Evolutionary conservation across 2,888 invertebrate genomes (phyloP), one percentile per base, ranked within the genome.

Genomic region (Plagodis pulveraria): DNA sequence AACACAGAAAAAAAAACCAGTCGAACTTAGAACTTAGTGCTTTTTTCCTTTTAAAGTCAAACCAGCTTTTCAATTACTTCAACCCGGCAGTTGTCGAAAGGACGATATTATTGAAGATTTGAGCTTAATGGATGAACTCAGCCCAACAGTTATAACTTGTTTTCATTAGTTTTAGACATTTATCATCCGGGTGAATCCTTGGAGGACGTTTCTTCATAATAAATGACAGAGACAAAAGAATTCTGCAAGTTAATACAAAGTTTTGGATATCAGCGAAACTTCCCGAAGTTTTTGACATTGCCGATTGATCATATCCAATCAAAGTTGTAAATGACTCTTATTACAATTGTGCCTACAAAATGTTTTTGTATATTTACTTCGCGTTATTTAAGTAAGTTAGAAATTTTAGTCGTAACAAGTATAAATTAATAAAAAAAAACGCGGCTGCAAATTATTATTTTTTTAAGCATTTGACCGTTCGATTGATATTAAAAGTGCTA

Each of bases 51-150:
- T 22, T 22, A 22, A 22, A 22, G 22, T 22, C 4, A 22, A 22
- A 22, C 22, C 22, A 22, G 22, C 22, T 22, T 22, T 22, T 22
- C 22, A 22, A 22, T 9, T 9, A 34, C 6, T 47, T 22, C 45
- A 6, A n/a, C 32, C 40, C 52, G 36, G 33, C 7, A 0, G 22
- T n/a, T 50, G 9, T 42, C 22, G 5, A 45, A 52, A 45, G 38
- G 33, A 45, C 33, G 11, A 45, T 10, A 6, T 38, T 42, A 9
- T 42, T 22, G 43, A 43, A 35, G 34, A 48, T 12, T 42, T 50
- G 9, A 41, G 10, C 48, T 47, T 54, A 54, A 48, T 55, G 35
- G 49, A 56, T 49, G 56, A 49, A 56, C 49, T 50, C 38, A 36
- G 38, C n/a, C 46, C 38, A 56, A 50, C 44, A 38, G 40, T 40